Percentiles rank a stretch among this genome's conserved stretches.
Evolutionary conservation across 2,797 vertebrate species (phyloP).

Genomic region (Nannoperca australis): DNA sequence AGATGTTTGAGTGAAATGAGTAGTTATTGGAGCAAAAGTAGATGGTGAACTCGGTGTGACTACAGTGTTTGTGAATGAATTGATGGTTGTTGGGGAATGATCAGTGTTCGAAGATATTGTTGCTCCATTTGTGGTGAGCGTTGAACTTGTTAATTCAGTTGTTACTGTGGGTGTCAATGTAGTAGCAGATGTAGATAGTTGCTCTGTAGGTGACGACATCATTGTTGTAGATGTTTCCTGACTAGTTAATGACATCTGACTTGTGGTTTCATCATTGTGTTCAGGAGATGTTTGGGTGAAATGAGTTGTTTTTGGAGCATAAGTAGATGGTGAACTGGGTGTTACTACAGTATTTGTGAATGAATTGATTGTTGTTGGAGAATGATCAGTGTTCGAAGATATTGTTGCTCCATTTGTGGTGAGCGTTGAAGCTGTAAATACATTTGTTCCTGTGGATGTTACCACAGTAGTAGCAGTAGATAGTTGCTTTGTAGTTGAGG

Average conservation of each 20-base stretch:
- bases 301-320: accelerated
- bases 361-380: not conserved
- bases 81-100: not conserved
- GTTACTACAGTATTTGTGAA: accelerated
- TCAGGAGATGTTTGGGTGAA: not conserved
- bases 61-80: not conserved
- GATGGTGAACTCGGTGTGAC: not conserved
- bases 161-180: not conserved
- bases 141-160: not conserved
- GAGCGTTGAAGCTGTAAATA: not conserved
- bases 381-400: not conserved
- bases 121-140: not conserved
- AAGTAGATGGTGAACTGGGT: not conserved
- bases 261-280: not conserved
- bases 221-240: not conserved
- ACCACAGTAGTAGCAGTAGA: not conserved
- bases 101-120: not conserved
- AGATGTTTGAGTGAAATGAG: not conserved
- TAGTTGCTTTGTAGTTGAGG: not conserved
- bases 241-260: not conserved
- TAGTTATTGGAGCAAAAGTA: accelerated
- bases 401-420: not conserved
- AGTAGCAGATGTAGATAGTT: too few relatives aligned
- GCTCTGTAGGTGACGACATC: too few relatives aligned
- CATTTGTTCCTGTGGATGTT: too few relatives aligned